phyloP scores from a whole-genome alignment of 1,140 invertebrate genomes.

The Penaeus indicus region DNA sequence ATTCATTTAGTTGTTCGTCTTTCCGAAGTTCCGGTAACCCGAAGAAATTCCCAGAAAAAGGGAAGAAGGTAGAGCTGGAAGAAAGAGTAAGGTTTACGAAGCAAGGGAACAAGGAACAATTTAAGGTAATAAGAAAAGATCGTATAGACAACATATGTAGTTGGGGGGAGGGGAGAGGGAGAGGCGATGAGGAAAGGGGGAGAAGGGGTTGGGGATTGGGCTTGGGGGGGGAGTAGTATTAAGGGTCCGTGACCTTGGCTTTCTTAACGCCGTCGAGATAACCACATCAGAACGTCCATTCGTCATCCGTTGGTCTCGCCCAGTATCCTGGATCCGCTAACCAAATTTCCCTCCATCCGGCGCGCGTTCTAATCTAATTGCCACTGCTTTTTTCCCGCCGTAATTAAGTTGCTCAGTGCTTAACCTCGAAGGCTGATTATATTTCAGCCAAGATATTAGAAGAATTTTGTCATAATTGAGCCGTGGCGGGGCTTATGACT shows the following conservation, averaged over 20 bases:
- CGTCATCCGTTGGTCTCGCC: conserved; percentile 54
- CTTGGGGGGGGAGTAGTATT: not conserved
- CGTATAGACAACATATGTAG: not conserved
- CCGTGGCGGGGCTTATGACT: conserved; percentile 64
- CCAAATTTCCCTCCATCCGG: conserved; percentile 65
- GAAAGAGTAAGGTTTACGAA: not conserved
- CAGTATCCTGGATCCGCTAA: conserved; percentile 61
- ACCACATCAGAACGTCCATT: conserved; percentile 53
- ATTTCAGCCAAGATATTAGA: conserved; percentile 66
- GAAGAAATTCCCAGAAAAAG: not conserved
- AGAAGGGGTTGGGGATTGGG: not conserved
- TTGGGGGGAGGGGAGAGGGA: not conserved
- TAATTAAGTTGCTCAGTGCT: conserved; percentile 67
- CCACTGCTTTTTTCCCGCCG: conserved; percentile 64
- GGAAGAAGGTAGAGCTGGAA: not conserved
- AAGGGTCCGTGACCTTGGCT: not conserved
- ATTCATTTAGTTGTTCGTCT: too few relatives aligned
- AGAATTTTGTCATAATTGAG: conserved; percentile 67
- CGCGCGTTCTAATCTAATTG: conserved; percentile 64
- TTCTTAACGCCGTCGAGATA: not conserved
- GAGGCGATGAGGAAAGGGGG: not conserved
- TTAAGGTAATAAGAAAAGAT: not conserved
- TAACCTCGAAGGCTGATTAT: conserved; percentile 67
- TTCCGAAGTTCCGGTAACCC: too few relatives aligned
- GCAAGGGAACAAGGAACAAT: not conserved